Base-by-base conservation (phyloP, 2,888 invertebrate species). In the Tenthredo livida region DNA sequence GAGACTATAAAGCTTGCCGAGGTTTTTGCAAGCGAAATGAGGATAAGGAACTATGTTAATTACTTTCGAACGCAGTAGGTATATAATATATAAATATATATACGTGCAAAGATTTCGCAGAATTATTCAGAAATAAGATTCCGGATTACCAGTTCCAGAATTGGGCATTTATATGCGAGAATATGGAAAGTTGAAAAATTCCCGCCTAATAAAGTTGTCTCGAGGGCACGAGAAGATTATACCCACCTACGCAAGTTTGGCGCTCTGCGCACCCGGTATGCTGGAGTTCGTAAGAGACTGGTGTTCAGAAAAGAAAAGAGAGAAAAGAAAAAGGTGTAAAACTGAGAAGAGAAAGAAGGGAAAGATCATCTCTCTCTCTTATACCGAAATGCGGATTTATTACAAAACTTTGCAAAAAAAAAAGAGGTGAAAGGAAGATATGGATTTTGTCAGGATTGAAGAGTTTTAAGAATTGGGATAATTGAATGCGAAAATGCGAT, bases 401-500 rank as follows among this genome's bases (percentile, higher is more conserved):
- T 89, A 89, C 89, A 88, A 89, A 91, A 91, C 88, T 91, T 91
- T 89, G 89, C 5, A 33, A 88, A 89, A 89, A 89, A 89, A 88
- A 89, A 89, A 89, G 90, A 90, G 89, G 90, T 89, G 88, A 88
- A 88, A 88, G 17, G 21, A 54, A 89, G 88, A 88, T 89, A 88
- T 89, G 88, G 89, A 89, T 89, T 88, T 89, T 87, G 6, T 10
- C 7, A 67, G 15, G 17, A 33, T 12, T 33, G 6, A 17, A 67
- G 33, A 33, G 25, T 15, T 67, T 4, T 67, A 5, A 67, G 29
- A 67, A 67, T 67, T 67, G 17, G 4, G 33, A 0, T 6, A 33
- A 67, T 25, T 17, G 67, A 17, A 67, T 67, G 67, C 29, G 33
- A 33, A 67, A 67, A 33, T 29, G 25, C 17, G 33, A 67, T 33